phyloP scores from a whole-genome alignment of 2,113 vertebrate genomes.

The Alligator sinensis region DNA sequence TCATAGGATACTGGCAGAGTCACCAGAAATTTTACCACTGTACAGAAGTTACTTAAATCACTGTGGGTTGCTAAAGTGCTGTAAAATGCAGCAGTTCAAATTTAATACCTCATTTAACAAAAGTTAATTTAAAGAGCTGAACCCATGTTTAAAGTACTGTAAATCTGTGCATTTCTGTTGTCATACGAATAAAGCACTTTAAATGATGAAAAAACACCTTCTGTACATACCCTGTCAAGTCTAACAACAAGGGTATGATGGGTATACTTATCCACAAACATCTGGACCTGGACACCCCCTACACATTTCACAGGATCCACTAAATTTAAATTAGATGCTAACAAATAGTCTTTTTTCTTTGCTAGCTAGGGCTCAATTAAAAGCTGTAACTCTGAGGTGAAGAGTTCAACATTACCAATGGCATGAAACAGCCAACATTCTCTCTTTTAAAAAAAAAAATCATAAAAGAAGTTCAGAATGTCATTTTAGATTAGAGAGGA shows the following conservation, averaged over 20 bases:
- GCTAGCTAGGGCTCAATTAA: not conserved
- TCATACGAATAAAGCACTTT: no score
- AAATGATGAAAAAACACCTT: no score
- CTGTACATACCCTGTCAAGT: not conserved
- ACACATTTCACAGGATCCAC: not conserved
- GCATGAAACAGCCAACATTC: no score
- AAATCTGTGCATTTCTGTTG: no score
- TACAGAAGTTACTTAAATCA: no score
- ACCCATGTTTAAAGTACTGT: no score
- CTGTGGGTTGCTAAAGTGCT: no score
- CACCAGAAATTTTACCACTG: no score
- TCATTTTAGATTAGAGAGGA: not conserved
- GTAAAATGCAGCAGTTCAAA: no score
- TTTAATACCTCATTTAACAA: no score
- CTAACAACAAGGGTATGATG: not conserved
- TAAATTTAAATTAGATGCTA: not conserved
- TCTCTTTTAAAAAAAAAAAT: not conserved
- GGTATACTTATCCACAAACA: not conserved
- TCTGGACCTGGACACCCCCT: not conserved
- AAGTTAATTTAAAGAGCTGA: no score
- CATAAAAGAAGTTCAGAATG: not conserved
- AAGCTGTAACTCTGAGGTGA: not conserved
- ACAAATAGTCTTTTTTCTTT: not conserved
- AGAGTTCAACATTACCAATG: not conserved
- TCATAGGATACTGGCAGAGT: no score